These are phyloP conservation scores for Trachymyrmex cornetzi DNA, from an alignment of 1,140 invertebrate genomes.

Conservation along the genomic window DNA sequence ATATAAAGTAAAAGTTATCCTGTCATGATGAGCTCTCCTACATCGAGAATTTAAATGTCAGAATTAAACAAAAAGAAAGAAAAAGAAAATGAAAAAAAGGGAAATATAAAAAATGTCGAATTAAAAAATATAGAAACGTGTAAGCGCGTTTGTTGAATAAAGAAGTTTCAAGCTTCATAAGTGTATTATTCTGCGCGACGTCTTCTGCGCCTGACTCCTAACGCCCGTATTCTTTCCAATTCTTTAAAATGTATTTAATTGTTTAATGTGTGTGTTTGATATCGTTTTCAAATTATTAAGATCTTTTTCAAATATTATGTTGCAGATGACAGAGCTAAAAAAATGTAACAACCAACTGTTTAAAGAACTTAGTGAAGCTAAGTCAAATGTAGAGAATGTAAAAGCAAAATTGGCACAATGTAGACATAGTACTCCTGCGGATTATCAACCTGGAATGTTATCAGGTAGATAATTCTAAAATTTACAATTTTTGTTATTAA, in stretches of 20 bases:
- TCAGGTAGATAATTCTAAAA: constrained; percentile 79
- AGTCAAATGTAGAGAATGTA: constrained; percentile 86
- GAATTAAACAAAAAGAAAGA: too few species aligned
- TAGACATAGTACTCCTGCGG: constrained; percentile 81
- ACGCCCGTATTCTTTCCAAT: too few species aligned
- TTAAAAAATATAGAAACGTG: too few species aligned
- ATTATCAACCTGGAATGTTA: constrained; percentile 92
- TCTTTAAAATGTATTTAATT: constrained; percentile 3
- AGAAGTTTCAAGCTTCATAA: too few species aligned
- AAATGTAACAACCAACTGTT: constrained; percentile 87
- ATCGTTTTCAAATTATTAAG: neutral
- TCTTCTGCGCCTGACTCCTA: too few species aligned
- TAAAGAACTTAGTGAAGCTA: constrained; percentile 87
- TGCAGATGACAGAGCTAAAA: constrained; percentile 85
- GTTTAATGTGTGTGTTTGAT: neutral
- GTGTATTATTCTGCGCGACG: too few species aligned
- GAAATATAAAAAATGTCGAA: too few species aligned
- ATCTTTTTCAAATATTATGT: constrained; percentile 17
- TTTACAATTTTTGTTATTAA: neutral
- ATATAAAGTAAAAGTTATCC: too few species aligned
- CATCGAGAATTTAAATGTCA: too few species aligned
- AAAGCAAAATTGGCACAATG: constrained; percentile 85
- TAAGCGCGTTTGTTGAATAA: too few species aligned
- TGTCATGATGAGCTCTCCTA: too few species aligned
- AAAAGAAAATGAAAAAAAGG: too few species aligned